Evolutionary conservation across 2,113 vertebrate genomes (phyloP).

Genomic region (Sinocyclocheilus grahami): DNA sequence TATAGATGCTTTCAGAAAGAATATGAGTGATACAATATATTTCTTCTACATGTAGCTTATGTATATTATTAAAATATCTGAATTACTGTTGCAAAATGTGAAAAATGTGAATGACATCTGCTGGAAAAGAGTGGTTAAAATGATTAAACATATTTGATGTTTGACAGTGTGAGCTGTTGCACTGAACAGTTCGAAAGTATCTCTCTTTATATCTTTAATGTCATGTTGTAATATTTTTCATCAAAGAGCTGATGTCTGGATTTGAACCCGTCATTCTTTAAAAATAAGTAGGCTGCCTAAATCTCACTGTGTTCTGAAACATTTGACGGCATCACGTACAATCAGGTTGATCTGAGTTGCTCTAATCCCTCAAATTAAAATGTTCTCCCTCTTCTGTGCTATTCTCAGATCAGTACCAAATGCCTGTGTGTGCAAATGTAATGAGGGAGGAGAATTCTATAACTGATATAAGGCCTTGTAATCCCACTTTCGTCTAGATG

Average conservation of each 20-base stretch:
- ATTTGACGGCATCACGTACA: conserved; percentile 57
- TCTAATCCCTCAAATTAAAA: conserved; percentile 74
- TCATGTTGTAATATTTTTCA: conserved; percentile 10
- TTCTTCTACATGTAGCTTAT: background rate
- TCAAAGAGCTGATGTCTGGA: conserved; percentile 7
- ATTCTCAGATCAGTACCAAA: conserved; percentile 64
- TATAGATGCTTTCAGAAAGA: background rate
- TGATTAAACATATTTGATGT: background rate
- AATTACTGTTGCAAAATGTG: background rate
- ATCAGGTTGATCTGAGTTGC: conserved; percentile 66
- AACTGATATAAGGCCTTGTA: conserved; percentile 69
- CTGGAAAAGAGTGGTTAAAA: background rate
- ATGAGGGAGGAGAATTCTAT: conserved; percentile 63
- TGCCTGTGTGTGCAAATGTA: conserved; percentile 58
- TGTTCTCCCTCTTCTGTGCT: conserved; percentile 60
- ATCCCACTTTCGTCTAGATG: conserved; percentile 69
- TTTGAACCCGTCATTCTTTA: conserved; percentile 51
- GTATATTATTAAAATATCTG: background rate
- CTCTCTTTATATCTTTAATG: background rate
- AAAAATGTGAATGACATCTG: conserved; percentile 1
- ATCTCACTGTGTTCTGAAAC: conserved; percentile 58
- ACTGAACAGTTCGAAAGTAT: background rate
- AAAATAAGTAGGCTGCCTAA: conserved; percentile 59
- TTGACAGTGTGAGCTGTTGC: background rate
- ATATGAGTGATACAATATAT: background rate